Percentiles rank a stretch among this genome's conserved stretches.
These are phyloP conservation scores for Malacoraja senta DNA, from an alignment of 2,797 vertebrate species.

Conservation along the genomic window DNA sequence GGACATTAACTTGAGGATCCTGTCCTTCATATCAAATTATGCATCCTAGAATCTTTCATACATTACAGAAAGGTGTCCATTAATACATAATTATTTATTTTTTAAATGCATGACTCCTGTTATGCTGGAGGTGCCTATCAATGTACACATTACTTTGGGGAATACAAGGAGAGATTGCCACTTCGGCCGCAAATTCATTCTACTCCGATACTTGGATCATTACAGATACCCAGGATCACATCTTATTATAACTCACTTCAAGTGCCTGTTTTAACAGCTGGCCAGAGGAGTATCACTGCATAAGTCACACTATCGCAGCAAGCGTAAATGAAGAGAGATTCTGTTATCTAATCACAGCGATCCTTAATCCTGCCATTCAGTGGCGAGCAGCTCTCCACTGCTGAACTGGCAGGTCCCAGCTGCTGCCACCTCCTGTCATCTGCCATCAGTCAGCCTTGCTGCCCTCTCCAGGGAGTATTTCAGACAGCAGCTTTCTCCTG, in stretches of 20 bases:
- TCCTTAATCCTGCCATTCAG: conserved; percentile 50
- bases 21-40: neutral
- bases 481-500: conserved; percentile 46
- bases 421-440: conserved; percentile 47
- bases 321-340: conserved; percentile 50
- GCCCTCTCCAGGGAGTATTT: conserved; percentile 47
- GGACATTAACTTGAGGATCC: neutral
- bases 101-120: neutral
- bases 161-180: neutral
- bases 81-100: neutral
- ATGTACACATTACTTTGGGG: neutral
- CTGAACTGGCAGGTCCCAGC: conserved; percentile 46
- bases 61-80: neutral
- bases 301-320: conserved; percentile 47
- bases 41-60: neutral
- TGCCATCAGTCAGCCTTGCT: conserved; percentile 45
- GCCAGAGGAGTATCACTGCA: conserved; percentile 46
- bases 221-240: neutral
- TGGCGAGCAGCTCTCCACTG: conserved; percentile 44
- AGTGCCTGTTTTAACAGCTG: conserved; percentile 47
- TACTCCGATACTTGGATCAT: neutral
- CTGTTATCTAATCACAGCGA: conserved; percentile 51
- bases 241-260: neutral
- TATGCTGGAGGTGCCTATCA: neutral
- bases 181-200: neutral